Evolutionary conservation across 1,140 invertebrate species (phyloP).

Genomic region (Archivesica marissinica): DNA sequence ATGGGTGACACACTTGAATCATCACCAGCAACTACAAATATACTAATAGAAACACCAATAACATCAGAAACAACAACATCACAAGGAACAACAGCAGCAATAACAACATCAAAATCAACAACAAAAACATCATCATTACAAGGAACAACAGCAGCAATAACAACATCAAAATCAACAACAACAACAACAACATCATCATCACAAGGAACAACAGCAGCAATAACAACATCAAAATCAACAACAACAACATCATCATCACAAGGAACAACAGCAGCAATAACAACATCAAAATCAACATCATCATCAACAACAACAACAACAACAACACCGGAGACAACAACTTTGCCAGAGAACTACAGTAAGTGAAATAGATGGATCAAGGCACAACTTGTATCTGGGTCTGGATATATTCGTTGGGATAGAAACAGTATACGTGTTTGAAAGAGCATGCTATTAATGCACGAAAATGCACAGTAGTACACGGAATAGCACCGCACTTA

Average conservation of each 20-base stretch:
- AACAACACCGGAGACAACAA: constrained; percentile 2
- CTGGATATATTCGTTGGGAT: too few relatives aligned
- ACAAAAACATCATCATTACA: background rate
- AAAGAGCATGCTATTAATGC: too few relatives aligned
- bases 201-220: background rate
- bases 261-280: background rate
- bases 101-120: background rate
- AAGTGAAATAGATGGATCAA: background rate
- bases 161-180: background rate
- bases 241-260: background rate
- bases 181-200: background rate
- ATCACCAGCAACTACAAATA: background rate
- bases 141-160: background rate
- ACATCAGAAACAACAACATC: background rate
- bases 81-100: background rate
- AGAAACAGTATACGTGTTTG: too few relatives aligned
- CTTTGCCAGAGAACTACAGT: constrained; percentile 45
- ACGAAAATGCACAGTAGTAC: too few relatives aligned
- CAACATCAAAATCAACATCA: background rate
- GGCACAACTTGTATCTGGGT: too few relatives aligned
- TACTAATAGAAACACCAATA: background rate
- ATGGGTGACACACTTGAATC: background rate
- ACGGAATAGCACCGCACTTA: too few relatives aligned
- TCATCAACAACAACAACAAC: constrained; percentile 5
- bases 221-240: background rate